A percentile compares a stretch with the other conserved stretches of the same genome.
These are phyloP conservation scores for Epizoanthus ramosus DNA, from an alignment of 92 coral and sea anemone species.

Conservation along the genomic window DNA sequence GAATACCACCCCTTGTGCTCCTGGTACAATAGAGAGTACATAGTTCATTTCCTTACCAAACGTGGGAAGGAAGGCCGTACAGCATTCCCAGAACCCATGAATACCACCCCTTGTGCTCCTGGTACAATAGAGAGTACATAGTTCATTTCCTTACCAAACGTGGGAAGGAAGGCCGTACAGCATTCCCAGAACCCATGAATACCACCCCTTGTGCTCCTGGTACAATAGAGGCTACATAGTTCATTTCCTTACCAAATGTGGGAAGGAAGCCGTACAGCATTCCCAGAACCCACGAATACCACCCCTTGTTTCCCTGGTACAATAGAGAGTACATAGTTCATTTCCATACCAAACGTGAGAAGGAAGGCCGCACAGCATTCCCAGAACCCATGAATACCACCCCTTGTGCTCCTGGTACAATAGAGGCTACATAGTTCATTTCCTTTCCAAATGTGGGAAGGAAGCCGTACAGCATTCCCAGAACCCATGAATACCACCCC, in stretches of 20 bases:
- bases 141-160: too few species aligned
- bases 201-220: neutral
- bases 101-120: too few species aligned
- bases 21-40: too few species aligned
- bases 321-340: neutral
- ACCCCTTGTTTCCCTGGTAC: neutral
- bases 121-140: too few species aligned
- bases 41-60: too few species aligned
- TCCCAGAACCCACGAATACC: slow-evolving; percentile 48
- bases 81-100: too few species aligned
- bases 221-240: neutral
- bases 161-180: too few species aligned
- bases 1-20: too few species aligned
- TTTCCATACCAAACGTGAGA: slow-evolving; percentile 62
- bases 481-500: too few species aligned
- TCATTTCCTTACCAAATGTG: slow-evolving; percentile 58
- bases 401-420: slow-evolving; percentile 95
- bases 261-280: slow-evolving; percentile 91
- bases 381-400: slow-evolving; percentile 99
- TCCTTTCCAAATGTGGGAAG: slow-evolving; percentile 77
- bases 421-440: slow-evolving; percentile 79
- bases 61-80: too few species aligned
- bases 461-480: slow-evolving; percentile 80
- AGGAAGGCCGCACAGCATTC: slow-evolving; percentile 97
- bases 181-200: too few species aligned